Conservation (phyloP, 2,888 invertebrate genomes). For the Acleris holmiana region DNA sequence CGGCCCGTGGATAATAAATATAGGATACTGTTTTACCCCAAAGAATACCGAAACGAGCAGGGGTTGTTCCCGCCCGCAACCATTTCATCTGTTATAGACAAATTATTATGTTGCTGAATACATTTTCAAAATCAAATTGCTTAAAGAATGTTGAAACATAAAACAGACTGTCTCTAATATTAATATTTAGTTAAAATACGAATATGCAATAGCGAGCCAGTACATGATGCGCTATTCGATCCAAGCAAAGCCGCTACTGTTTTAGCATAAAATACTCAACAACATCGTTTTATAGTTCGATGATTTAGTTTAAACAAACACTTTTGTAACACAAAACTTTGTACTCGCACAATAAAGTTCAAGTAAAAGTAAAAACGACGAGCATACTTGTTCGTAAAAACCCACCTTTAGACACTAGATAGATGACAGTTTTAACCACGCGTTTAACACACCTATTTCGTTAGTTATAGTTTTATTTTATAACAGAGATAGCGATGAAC, state of each 20-base stretch:
- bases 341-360: too few species aligned
- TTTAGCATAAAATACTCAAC: too few species aligned
- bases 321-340: too few species aligned
- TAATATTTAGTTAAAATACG: constrained; percentile 6
- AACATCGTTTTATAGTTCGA: too few species aligned
- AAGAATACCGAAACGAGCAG: constrained; percentile 46
- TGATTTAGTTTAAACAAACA: too few species aligned
- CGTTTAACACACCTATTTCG: too few species aligned
- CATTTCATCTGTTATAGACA: constrained; percentile 42
- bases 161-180: constrained; percentile 26
- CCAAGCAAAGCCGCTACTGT: too few species aligned
- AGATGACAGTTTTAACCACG: too few species aligned
- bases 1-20: constrained; percentile 50
- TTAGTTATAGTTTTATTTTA: too few species aligned
- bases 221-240: not conserved
- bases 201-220: not conserved
- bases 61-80: constrained; percentile 43
- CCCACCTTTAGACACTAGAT: too few species aligned
- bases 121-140: constrained; percentile 38
- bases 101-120: constrained; percentile 37
- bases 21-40: constrained; percentile 47
- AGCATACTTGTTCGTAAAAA: too few species aligned
- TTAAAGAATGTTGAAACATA: constrained; percentile 33
- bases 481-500: too few species aligned
- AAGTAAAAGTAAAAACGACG: not conserved